These are phyloP conservation scores for Spodoptera frugiperda DNA, from an alignment of 1,140 invertebrate genomes.

Conservation along the genomic window DNA sequence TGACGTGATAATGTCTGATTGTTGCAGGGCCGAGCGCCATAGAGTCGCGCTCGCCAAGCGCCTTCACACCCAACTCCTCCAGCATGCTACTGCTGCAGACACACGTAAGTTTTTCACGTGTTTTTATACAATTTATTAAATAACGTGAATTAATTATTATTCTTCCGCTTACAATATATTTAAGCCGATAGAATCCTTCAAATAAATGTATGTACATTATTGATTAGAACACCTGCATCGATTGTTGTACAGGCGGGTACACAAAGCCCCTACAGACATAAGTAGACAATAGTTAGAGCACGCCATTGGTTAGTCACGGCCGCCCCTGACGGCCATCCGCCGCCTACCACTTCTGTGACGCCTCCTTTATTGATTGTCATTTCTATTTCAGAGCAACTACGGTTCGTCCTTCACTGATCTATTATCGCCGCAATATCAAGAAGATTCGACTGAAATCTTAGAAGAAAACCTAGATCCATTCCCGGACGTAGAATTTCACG, in stretches of 20 bases:
- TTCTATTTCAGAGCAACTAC: constrained; percentile 86
- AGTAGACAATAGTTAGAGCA: constrained; percentile 51
- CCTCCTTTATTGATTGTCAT: constrained; percentile 79
- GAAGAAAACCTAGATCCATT: constrained; percentile 85
- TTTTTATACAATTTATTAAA: background rate
- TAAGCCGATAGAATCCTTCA: no score
- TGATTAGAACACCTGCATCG: constrained; percentile 57
- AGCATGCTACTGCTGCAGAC: constrained; percentile 87
- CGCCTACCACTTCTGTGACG: constrained; percentile 74
- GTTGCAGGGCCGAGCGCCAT: constrained; percentile 84
- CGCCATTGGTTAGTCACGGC: constrained; percentile 75
- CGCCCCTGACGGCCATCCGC: constrained; percentile 70
- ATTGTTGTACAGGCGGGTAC: constrained; percentile 40
- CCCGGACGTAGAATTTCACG: constrained; percentile 85
- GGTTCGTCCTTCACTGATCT: constrained; percentile 86
- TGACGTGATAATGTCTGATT: constrained; percentile 62
- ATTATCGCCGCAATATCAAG: constrained; percentile 84
- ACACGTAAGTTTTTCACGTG: constrained; percentile 75
- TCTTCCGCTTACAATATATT: no score
- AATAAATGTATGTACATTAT: constrained; percentile 2
- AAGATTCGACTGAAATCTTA: constrained; percentile 84
- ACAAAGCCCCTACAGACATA: constrained; percentile 39
- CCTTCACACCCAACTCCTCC: constrained; percentile 80
- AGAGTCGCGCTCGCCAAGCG: constrained; percentile 84
- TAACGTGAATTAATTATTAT: background rate